A percentile compares a stretch with the other conserved stretches of the same genome.
Evolutionary conservation across 2,113 vertebrate species (phyloP).

Genomic region (Sarotherodon lohbergeri): DNA sequence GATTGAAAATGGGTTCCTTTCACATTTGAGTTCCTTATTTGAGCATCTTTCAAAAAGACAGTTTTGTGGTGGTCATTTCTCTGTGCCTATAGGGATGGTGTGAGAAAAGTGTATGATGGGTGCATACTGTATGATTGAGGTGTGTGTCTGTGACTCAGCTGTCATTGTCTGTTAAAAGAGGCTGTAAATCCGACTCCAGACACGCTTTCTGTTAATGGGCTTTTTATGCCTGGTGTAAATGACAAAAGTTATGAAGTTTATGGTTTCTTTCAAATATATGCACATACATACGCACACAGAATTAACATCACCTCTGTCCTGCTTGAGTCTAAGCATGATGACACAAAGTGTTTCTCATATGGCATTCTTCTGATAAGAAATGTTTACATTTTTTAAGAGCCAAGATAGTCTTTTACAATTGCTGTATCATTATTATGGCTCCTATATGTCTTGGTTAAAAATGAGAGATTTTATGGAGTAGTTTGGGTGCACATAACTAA

Average conservation of each 20-base stretch:
- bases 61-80: slow-evolving; percentile 58
- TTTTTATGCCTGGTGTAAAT: slow-evolving; percentile 55
- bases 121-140: slow-evolving; percentile 29
- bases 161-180: slow-evolving; percentile 13
- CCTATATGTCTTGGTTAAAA: neutral
- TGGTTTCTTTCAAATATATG: neutral
- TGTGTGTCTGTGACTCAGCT: slow-evolving; percentile 22
- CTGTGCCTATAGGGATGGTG: slow-evolving; percentile 2
- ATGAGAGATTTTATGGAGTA: neutral
- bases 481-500: neutral
- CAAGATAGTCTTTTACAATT: neutral
- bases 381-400: neutral
- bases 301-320: neutral
- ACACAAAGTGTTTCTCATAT: neutral
- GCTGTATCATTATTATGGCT: neutral
- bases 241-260: slow-evolving; percentile 36
- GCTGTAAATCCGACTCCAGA: slow-evolving; percentile 33
- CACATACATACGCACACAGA: neutral
- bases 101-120: slow-evolving; percentile 2
- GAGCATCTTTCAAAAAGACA: slow-evolving; percentile 59
- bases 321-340: neutral
- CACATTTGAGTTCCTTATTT: slow-evolving; percentile 15
- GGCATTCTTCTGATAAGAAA: neutral
- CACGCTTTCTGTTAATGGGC: slow-evolving; percentile 45
- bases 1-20: slow-evolving; percentile 33